Evolutionary conservation across 2,113 vertebrate species (phyloP).

Genomic region (Lagopus leucura): DNA sequence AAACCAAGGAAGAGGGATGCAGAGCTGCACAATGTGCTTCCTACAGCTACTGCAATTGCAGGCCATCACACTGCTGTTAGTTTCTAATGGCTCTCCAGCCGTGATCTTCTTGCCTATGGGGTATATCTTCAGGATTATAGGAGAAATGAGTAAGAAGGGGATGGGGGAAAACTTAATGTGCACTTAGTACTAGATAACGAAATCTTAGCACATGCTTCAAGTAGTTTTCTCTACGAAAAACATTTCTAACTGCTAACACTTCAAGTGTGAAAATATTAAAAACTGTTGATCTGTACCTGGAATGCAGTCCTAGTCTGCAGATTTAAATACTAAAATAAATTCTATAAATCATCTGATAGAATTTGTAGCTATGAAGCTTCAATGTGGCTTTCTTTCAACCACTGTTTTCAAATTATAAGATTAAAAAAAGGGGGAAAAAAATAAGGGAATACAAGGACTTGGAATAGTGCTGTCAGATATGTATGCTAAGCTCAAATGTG

Average conservation of each 20-base stretch:
- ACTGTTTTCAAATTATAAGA: not conserved
- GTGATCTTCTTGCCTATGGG: not conserved
- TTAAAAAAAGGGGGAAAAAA: not conserved
- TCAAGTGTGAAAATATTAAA: not conserved
- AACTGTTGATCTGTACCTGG: not conserved
- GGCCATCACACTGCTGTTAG: not conserved
- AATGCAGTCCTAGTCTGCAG: not conserved
- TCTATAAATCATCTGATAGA: not conserved
- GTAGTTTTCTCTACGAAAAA: not conserved
- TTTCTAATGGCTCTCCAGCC: not conserved
- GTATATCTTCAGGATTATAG: not conserved
- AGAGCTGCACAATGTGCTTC: not conserved
- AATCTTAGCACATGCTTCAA: not conserved
- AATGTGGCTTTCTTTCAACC: not conserved
- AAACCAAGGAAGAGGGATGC: not conserved
- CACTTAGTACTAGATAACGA: not conserved
- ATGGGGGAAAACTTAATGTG: not conserved
- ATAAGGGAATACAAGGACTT: not conserved
- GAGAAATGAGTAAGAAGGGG: not conserved
- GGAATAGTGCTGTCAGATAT: not conserved
- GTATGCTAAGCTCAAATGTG: not conserved
- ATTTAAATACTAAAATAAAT: not conserved
- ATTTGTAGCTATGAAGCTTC: not conserved
- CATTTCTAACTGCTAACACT: not conserved
- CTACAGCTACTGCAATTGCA: not conserved